phyloP scores from a whole-genome alignment of 2,113 vertebrate species.

The Chaenocephalus aceratus region DNA sequence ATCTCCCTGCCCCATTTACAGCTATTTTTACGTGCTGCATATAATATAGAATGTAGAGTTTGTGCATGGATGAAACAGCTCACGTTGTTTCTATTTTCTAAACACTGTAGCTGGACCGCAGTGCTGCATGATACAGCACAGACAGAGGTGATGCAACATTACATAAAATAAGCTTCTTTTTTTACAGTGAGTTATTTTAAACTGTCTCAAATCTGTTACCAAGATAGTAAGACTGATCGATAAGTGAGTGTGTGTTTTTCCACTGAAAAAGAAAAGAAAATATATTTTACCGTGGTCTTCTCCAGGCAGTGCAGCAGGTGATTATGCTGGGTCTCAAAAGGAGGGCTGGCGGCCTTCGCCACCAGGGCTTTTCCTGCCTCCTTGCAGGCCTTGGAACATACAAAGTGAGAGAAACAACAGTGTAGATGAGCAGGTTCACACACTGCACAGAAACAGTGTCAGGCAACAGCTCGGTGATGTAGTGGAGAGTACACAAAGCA shows the following conservation, averaged over 20 bases:
- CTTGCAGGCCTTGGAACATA: constrained; percentile 89
- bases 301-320: constrained; percentile 99
- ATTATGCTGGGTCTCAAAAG: constrained; percentile 96
- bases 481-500: constrained; percentile 66
- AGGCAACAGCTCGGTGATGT: constrained; percentile 64
- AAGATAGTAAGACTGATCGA: constrained; percentile 28
- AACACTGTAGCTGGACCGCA: constrained; percentile 33
- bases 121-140: constrained; percentile 25
- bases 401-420: constrained; percentile 42
- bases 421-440: constrained; percentile 47
- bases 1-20: constrained; percentile 58
- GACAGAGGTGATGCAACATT: constrained; percentile 28
- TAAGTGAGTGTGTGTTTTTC: constrained; percentile 18
- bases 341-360: constrained; percentile 89
- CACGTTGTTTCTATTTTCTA: constrained; percentile 64
- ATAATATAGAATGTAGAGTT: constrained; percentile 65
- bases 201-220: constrained; percentile 27
- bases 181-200: constrained; percentile 38
- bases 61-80: constrained; percentile 53
- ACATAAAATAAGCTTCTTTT: constrained; percentile 11
- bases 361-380: constrained; percentile 93
- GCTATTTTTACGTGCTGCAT: constrained; percentile 68
- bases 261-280: not conserved
- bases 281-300: constrained; percentile 94
- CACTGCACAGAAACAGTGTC: constrained; percentile 24